Evolutionary conservation across 2,888 invertebrate species (phyloP), one percentile per base, ranked within the genome.

Genomic region (Callimorpha dominula): DNA sequence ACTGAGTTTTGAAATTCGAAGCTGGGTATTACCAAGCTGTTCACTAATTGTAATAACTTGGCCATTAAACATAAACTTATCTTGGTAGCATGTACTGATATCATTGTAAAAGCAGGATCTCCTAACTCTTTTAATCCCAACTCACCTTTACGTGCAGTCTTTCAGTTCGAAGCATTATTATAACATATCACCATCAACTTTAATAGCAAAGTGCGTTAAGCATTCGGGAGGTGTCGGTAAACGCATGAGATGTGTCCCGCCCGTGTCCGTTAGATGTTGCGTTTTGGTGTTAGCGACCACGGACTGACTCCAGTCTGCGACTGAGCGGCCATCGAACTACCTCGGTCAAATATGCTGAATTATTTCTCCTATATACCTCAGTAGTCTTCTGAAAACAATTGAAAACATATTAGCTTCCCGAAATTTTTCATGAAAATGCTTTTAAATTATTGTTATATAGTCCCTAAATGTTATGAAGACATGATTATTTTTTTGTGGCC

Each of bases 241-340:
- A 84, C 87, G 93, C 92, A 93, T 93, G 92, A 86, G 83, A 85
- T 81, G 80, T 83, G 80, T 88, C 80, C 84, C 91, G 92, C 90
- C 90, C 91, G 91, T 89, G 92, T 93, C 92, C 92, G 94, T 91
- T 95, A 95, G 95, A 91, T 95, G 95, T 94, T 92, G 93, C 92
- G 94, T 95, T 87, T 93, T 89, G 91, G 89, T 95, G 95, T 94
- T 95, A 93, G 94, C 88, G 90, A 90, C 92, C 92, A 87, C 83
- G 86, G 88, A 88, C 90, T 88, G 90, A 87, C 88, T 89, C 87
- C 86, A 87, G 87, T 90, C 91, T 89, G 91, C 91, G 92, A 91
- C 90, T 91, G 89, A 87, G 88, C 88, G 77, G 82, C 85, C 78
- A 76, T 81, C 88, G 85, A 84, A 82, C 81, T 54, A 54, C 50